Evolutionary conservation across 2,888 invertebrate genomes (phyloP).

Genomic region (Trypoxylon attenuatum): DNA sequence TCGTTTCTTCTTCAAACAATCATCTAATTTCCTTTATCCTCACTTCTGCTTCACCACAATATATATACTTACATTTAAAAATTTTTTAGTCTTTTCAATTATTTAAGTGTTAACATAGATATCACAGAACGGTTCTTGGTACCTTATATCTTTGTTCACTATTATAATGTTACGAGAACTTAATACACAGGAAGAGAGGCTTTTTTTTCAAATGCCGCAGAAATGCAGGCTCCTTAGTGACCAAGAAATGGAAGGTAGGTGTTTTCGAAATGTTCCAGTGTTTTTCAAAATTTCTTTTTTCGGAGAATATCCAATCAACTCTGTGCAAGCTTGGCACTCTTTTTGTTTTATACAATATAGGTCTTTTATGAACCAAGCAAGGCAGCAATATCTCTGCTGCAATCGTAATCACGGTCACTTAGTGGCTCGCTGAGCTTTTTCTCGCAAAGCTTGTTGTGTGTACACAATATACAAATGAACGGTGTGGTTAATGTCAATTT

Average conservation of each 20-base stretch:
- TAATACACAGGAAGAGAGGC: constrained; percentile 70
- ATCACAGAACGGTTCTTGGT: constrained; percentile 81
- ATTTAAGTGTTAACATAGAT: constrained; percentile 76
- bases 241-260: constrained; percentile 59
- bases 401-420: constrained; percentile 60
- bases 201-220: constrained; percentile 67
- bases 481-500: constrained; percentile 64
- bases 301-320: constrained; percentile 56
- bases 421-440: constrained; percentile 55
- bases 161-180: constrained; percentile 71
- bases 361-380: constrained; percentile 48
- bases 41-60: constrained; percentile 58
- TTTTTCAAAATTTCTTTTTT: constrained; percentile 53
- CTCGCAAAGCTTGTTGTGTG: constrained; percentile 52
- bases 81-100: constrained; percentile 74
- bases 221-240: constrained; percentile 61
- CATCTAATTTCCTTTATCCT: constrained; percentile 54
- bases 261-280: constrained; percentile 52
- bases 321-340: constrained; percentile 55
- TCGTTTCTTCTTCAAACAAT: constrained; percentile 57
- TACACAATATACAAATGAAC: constrained; percentile 64
- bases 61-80: constrained; percentile 74
- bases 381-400: constrained; percentile 60
- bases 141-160: constrained; percentile 72
- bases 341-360: constrained; percentile 44